Evolutionary conservation across 64 coral and sea anemone species (phyloP), one percentile per base, ranked within the genome.

Genomic region (Actinia equina): DNA sequence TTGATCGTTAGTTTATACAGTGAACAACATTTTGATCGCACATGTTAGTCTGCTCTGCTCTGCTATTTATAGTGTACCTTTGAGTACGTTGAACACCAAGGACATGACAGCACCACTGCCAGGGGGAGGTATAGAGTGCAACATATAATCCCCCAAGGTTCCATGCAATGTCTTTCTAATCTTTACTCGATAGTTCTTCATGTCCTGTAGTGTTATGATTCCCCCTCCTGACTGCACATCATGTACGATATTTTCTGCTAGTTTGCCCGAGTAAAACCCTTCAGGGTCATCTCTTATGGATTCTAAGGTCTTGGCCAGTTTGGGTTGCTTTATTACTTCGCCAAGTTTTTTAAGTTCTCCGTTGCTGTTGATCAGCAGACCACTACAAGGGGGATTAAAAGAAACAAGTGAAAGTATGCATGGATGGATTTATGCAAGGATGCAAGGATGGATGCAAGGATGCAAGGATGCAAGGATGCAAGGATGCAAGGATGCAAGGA

Each of bases 61-160:
- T 49, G 45, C n/a, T n/a, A n/a, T n/a, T n/a, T n/a, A n/a, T n/a
- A 49, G 62, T n/a, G 6, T 62, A 99, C 97, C 97, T 90, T 99
- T 94, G n/a, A 99, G 89, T 45, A 99, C 95, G 87, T 99, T 95
- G 12, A 99, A 83, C 19, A 99, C 92, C 63, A 99, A 86, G 22
- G 78, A 86, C 42, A 99, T 79, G 37, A 99, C 93, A 16, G 89
- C 90, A 6, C 97, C 97, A 95, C 97, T 99, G 3, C 93, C 93
- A 0, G 97, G 97, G 43, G 97, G 97, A 84, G 97, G 97, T 12
- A 92, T 93, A 3, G 97, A 95, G n/a, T 92, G 90, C 88, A 88
- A 88, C 18, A 84, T 83, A 57, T 94, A 92, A 3, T 88, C 82
- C 42, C 94, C 94, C 45, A 99, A 83, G 14, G 67, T 80, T 62